phyloP scores from a whole-genome alignment of 2,113 vertebrate species.

The Mirza zaza region DNA sequence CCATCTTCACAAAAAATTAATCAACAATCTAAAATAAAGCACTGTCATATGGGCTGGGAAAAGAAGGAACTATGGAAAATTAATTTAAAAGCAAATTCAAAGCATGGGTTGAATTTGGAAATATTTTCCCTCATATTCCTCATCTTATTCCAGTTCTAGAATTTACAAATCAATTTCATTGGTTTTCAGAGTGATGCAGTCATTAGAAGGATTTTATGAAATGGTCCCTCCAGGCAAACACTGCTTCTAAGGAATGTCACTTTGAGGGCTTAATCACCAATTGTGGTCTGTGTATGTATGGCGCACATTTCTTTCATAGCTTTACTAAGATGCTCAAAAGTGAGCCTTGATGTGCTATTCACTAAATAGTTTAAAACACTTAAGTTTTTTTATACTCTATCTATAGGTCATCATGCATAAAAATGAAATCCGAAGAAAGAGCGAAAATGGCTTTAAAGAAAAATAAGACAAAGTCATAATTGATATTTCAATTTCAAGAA shows the following conservation, averaged over 20 bases:
- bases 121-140: background rate
- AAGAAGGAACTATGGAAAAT: slow-evolving; percentile 12
- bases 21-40: slow-evolving; percentile 14
- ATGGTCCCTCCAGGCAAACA: background rate
- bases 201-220: background rate
- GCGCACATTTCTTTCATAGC: background rate
- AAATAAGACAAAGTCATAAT: background rate
- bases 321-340: background rate
- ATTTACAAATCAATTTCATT: background rate
- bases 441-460: background rate
- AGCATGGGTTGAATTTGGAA: background rate
- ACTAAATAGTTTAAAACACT: background rate
- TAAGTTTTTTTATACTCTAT: background rate
- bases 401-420: background rate
- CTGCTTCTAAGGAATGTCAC: background rate
- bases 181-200: slow-evolving; percentile 8
- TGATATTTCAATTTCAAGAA: slow-evolving; percentile 41
- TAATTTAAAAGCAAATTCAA: slow-evolving; percentile 25
- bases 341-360: background rate
- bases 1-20: background rate
- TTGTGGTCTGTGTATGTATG: background rate
- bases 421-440: slow-evolving; percentile 8
- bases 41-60: background rate
- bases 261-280: background rate
- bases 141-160: background rate